Base-by-base conservation (phyloP, 2,888 invertebrate genomes). In the Koerneria pararmatus region DNA sequence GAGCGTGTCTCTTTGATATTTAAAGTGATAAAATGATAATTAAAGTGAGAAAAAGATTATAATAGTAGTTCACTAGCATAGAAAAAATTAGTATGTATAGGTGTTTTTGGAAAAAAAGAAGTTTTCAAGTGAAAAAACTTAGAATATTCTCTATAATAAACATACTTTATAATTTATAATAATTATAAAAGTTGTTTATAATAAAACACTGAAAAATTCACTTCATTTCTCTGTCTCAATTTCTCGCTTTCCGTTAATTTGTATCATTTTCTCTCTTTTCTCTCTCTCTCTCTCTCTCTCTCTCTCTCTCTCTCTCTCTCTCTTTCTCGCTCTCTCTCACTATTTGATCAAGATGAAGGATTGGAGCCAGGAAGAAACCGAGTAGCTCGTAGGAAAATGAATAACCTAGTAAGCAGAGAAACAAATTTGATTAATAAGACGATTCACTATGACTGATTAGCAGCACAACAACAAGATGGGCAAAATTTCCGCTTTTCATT, bases 341-440 rank as follows among this genome's bases (percentile, higher is more conserved):
- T 8, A 41, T 27, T 58, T 46, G 29, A 3, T 58, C 24, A 37
- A 58, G 37, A 11, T 46, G 58, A 29, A 58, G 46, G 58, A 37
- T 5, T 8, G n/a, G n/a, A n/a, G n/a, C 37, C 29, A 41, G 35
- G 41, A 58, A 46, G 19, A 32, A 8, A 29, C 37, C 37, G 11
- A 58, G 27, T 53, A 31, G 22, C 53, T 29, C 53, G 53, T 24
- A 53, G 19, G 1, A 15, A 19, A 19, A 2, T 15, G 15, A 5
- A 19, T 27, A 27, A 53, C 53, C 15, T 11, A 53, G 19, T 15
- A 29, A 6, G 27, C 31, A 29, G 27, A 31, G 53, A 29, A 27
- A 53, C 53, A 29, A 31, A 19, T 27, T 27, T 53, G 29, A 24
- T 31, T 27, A 3, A 53, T 29, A n/a, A 53, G 53, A 11, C 19